phyloP scores from a whole-genome alignment of 2,797 vertebrate species.

The Pteronotus mesoamericanus region DNA sequence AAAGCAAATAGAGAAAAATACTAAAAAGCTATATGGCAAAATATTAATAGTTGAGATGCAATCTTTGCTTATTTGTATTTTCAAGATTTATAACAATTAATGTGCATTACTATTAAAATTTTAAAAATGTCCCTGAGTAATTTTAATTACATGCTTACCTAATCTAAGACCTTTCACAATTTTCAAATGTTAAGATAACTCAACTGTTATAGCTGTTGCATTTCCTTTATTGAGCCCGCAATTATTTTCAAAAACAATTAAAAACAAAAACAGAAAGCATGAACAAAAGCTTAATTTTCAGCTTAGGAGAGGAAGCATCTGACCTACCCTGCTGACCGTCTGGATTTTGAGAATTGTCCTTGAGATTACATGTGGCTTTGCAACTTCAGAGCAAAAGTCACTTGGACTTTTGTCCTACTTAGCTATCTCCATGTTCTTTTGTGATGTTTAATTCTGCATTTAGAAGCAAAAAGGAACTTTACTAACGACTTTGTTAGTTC shows the following conservation, averaged over 20 bases:
- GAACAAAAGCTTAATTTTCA: neutral
- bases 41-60: neutral
- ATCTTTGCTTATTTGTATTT: neutral
- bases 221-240: neutral
- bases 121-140: neutral
- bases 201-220: neutral
- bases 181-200: conserved; percentile 23
- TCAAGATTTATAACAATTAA: conserved; percentile 1
- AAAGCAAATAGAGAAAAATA: neutral
- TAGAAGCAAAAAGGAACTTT: neutral
- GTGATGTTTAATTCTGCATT: neutral
- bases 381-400: neutral
- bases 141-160: conserved; percentile 8
- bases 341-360: neutral
- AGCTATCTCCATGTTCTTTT: neutral
- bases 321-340: neutral
- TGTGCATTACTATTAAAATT: neutral
- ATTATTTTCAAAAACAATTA: neutral
- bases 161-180: neutral
- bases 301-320: neutral
- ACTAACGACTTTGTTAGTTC: neutral
- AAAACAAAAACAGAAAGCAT: neutral
- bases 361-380: neutral
- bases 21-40: neutral
- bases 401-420: neutral